Evolutionary conservation across 2,888 invertebrate genomes (phyloP), one percentile per base, ranked within the genome.

Genomic region (Oxystoma pomonae): DNA sequence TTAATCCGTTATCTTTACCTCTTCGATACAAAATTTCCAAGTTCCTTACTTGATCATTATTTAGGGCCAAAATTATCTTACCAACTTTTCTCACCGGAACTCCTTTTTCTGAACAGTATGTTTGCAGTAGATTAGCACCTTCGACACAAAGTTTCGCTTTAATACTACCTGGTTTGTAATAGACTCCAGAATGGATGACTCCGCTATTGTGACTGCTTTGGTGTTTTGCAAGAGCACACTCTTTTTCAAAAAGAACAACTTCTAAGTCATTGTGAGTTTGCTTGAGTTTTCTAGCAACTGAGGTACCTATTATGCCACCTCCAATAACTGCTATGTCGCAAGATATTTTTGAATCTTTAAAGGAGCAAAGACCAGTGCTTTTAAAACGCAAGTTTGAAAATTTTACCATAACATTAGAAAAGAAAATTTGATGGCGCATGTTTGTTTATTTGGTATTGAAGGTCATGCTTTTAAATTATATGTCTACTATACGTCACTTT

Each of bases 161-260:
- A 20, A 96, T 81, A 51, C 71, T 69, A 16, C 95, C 91, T 1
- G 92, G 93, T 73, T 88, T 90, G 75, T 95, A 95, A 78, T 92
- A 92, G 73, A 92, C 92, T 12, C 95, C 95, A 16, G 94, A 94
- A 82, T 98, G 97, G 63, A 98, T 88, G 0, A 98, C 98, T 17
- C 98, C 98, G 77, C 96, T 96, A 79, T 98, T 98, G 76, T 95
- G 91, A 0, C 96, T 94, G 78, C 92, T 95, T 81, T 98, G 98
- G 80, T 98, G 98, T 65, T 79, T 81, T 0, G 94, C 96, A 70
- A 96, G 81, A 56, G 80, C 78, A 20, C 82, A 79, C 76, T 98
- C 98, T 80, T 98, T 98, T 77, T 98, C 98, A 53, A 97, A 76
- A 9, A 98, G 81, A 17, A 91, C 92, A 72, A 96, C 85, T 75